Conservation (phyloP, 1,140 invertebrate species). For the Nephila pilipes region DNA sequence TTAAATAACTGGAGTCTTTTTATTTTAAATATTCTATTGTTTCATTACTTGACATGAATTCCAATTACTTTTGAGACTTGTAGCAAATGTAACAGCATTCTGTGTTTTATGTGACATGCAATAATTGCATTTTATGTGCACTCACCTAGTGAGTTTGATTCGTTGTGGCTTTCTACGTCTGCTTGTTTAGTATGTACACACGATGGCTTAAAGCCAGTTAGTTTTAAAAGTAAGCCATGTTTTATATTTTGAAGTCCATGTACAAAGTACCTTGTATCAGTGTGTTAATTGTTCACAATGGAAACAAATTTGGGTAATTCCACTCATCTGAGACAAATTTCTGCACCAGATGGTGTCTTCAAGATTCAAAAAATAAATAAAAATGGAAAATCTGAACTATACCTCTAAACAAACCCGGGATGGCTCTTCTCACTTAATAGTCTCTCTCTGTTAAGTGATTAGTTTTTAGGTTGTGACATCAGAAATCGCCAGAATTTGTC, state of each 20-base stretch:
- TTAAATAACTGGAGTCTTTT: not conserved
- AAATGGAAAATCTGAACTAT: slow-evolving; percentile 12
- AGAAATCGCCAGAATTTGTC: slow-evolving; percentile 70
- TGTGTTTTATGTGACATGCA: slow-evolving; percentile 76
- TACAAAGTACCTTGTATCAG: slow-evolving; percentile 74
- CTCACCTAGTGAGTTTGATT: slow-evolving; percentile 74
- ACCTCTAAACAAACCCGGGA: slow-evolving; percentile 32
- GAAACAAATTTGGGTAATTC: slow-evolving; percentile 66
- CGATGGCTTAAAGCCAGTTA: slow-evolving; percentile 68
- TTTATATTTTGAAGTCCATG: slow-evolving; percentile 76
- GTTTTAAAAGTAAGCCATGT: slow-evolving; percentile 73
- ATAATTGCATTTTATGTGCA: slow-evolving; percentile 76
- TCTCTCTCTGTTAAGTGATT: slow-evolving; percentile 56
- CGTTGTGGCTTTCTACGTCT: slow-evolving; percentile 74
- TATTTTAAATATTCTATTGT: slow-evolving; percentile 9
- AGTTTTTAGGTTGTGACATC: slow-evolving; percentile 68
- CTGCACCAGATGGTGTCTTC: slow-evolving; percentile 68
- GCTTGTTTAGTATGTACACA: slow-evolving; percentile 73
- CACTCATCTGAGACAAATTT: slow-evolving; percentile 69
- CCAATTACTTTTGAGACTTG: slow-evolving; percentile 27
- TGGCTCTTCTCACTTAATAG: slow-evolving; percentile 58
- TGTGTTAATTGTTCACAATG: slow-evolving; percentile 54
- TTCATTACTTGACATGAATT: slow-evolving; percentile 16
- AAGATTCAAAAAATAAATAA: not conserved
- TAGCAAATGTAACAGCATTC: slow-evolving; percentile 56